Conservation (phyloP, 2,797 vertebrate genomes). For the Etheostoma nigrum region DNA sequence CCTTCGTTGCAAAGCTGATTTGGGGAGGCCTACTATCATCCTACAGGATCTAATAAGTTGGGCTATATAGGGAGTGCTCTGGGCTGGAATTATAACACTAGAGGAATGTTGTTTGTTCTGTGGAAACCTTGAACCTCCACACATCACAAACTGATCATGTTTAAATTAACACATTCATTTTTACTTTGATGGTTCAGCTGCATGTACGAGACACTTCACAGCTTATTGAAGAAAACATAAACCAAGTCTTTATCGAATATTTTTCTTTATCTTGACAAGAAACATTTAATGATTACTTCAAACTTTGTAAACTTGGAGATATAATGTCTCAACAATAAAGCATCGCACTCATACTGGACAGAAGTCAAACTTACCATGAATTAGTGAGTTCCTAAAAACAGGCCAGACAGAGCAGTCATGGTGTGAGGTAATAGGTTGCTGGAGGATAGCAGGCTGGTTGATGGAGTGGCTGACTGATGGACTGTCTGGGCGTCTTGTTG, state of each 20-base stretch:
- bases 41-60: not conserved
- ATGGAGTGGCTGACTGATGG: slow-evolving; percentile 56
- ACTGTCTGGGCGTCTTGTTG: slow-evolving; percentile 55
- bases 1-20: not conserved
- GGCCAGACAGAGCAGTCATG: slow-evolving; percentile 83
- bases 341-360: not conserved
- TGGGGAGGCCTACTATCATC: not conserved
- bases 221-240: not conserved
- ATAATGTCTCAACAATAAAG: not conserved
- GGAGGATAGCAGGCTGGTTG: slow-evolving; percentile 73
- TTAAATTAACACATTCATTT: too few species aligned
- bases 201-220: not conserved
- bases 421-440: slow-evolving; percentile 80
- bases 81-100: not conserved
- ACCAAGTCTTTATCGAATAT: not conserved
- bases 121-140: not conserved
- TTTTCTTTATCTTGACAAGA: not conserved
- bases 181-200: not conserved
- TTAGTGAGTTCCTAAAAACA: slow-evolving; percentile 82
- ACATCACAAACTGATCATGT: not conserved
- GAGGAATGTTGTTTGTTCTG: slow-evolving; percentile 1
- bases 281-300: too few species aligned
- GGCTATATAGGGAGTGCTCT: not conserved
- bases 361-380: slow-evolving; percentile 83
- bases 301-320: not conserved